Evolutionary conservation across 2,113 vertebrate genomes (phyloP).

Genomic region (Calidris pygmaea): DNA sequence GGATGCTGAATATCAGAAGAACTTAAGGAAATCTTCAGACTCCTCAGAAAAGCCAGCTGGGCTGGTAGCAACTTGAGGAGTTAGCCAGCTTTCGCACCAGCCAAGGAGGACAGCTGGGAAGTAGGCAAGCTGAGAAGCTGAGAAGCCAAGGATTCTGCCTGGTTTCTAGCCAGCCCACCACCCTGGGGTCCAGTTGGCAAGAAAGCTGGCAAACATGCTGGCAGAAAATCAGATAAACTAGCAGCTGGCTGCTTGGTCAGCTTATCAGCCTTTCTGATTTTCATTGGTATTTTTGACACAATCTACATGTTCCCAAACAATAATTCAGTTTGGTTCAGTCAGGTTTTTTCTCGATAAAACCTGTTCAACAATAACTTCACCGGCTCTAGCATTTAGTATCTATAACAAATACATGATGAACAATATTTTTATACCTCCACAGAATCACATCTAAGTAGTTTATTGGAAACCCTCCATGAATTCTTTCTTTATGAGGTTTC

Average conservation of each 20-base stretch:
- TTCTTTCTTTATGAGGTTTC: neutral
- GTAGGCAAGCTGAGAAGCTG: neutral
- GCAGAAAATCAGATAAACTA: slow-evolving; percentile 25
- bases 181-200: neutral
- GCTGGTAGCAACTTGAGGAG: neutral
- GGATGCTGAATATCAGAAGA: neutral
- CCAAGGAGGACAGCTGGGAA: slow-evolving; percentile 22
- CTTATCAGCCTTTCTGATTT: neutral
- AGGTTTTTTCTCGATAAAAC: neutral
- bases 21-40: neutral
- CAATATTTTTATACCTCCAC: neutral
- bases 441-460: neutral
- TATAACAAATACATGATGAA: neutral
- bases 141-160: neutral
- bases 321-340: neutral
- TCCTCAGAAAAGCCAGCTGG: neutral
- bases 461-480: neutral
- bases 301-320: neutral
- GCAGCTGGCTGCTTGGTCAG: neutral
- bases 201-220: neutral
- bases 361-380: neutral
- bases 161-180: neutral
- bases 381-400: neutral
- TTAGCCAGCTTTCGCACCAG: neutral
- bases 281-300: neutral